phyloP scores from a whole-genome alignment of 2,797 vertebrate species.

The Lepilemur ruficaudatus region DNA sequence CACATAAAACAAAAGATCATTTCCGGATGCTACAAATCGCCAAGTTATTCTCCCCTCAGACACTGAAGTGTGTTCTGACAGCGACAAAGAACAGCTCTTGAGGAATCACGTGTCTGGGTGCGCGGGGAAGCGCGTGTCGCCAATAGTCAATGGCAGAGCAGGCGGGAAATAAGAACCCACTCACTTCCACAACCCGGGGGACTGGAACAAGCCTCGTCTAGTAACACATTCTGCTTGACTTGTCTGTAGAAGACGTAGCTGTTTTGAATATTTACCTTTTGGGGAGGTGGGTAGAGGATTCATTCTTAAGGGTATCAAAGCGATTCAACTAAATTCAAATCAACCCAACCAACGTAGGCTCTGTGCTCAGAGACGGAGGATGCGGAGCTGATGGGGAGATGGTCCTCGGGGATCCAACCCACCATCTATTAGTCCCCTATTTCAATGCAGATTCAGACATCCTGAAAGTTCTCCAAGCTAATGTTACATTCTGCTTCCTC shows the following conservation, averaged over 20 bases:
- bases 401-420: not conserved
- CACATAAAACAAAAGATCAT: not conserved
- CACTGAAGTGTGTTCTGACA: not conserved
- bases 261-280: not conserved
- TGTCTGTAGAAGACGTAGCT: not conserved
- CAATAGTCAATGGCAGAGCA: not conserved
- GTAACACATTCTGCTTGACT: not conserved
- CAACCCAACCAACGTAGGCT: not conserved
- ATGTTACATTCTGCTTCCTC: not conserved
- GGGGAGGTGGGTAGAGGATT: not conserved
- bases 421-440: not conserved
- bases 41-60: not conserved
- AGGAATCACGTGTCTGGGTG: not conserved
- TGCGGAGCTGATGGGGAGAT: not conserved
- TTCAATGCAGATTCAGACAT: not conserved
- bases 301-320: not conserved
- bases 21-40: not conserved
- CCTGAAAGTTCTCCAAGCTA: not conserved
- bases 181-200: not conserved
- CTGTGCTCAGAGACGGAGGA: not conserved
- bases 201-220: not conserved
- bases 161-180: not conserved
- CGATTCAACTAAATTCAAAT: not conserved
- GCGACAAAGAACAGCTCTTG: not conserved
- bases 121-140: fast-evolving